Evolutionary conservation across 2,113 vertebrate genomes (phyloP).

Genomic region (Hylia prasina): DNA sequence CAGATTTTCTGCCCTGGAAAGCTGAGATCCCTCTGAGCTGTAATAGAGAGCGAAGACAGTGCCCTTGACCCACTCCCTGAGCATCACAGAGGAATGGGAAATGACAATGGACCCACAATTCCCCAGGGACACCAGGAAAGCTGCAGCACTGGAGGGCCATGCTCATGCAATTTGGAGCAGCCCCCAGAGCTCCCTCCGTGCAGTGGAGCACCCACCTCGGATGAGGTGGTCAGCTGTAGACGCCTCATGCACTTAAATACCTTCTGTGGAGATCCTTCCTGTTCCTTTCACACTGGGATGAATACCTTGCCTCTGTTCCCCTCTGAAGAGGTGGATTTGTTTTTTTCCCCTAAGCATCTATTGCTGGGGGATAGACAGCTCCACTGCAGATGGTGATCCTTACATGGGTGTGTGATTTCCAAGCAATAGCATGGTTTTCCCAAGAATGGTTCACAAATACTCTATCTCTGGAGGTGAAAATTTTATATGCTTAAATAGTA

Average conservation of each 20-base stretch:
- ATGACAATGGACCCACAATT: accelerated
- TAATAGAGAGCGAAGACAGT: neutral
- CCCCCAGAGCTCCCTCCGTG: neutral
- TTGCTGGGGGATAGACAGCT: neutral
- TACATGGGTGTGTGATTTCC: neutral
- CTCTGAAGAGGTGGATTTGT: neutral
- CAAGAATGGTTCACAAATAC: neutral
- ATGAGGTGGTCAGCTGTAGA: neutral
- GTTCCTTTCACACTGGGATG: neutral
- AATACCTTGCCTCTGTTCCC: neutral
- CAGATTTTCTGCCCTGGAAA: constrained; percentile 28
- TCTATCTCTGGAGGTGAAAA: neutral
- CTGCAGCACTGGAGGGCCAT: neutral
- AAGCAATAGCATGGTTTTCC: neutral
- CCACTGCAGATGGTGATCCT: neutral
- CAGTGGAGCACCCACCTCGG: neutral
- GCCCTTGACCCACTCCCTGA: neutral
- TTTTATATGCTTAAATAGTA: neutral
- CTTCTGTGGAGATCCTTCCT: neutral
- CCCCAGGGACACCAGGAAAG: no score
- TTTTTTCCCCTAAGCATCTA: neutral
- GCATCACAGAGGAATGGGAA: neutral
- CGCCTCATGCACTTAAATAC: neutral
- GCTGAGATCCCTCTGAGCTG: neutral
- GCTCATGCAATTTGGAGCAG: neutral